Evolutionary conservation across 1,140 invertebrate genomes (phyloP), one percentile per base, ranked within the genome.

Genomic region (Scaptomyza hsui): DNA sequence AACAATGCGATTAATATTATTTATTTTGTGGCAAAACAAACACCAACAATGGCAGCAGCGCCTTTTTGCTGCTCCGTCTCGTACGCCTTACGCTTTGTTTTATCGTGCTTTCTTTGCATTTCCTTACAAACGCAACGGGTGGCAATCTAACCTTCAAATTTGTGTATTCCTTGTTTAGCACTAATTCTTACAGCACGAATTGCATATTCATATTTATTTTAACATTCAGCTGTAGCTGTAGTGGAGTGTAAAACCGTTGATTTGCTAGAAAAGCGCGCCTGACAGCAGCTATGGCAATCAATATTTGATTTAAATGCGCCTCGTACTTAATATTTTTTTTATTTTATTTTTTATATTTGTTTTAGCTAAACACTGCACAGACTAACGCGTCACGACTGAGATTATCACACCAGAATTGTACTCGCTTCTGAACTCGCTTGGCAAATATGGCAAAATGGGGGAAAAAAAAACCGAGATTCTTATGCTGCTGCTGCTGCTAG

Each of bases 111-210:
- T 59, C 64, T 72, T 68, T 41, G 60, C 48, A 49, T 60, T 55
- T 67, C 35, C 47, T 60, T 41, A 47, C 44, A 63, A 56, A 71
- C 60, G 39, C 68, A 71, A 71, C 68, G 61, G 52, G 52, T 57
- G 62, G 61, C 53, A 53, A 74, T 70, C 72, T 74, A 74, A 74
- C 72, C 72, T 74, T 70, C 67, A 74, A 70, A 64, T 37, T 65
- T 59, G 39, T 44, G 19, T 35, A 39, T 67, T 49, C 16, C 56
- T 75, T 72, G 59, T 68, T 72, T 64, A 69, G 53, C 64, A 77
- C 56, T 56, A 41, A 32, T 56, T 63, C 47, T 57, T 70, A 72
- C 60, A 56, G 49, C 53, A 74, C 42, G 9, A 47, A 65, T 60
- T 59, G 18, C 45, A 55, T 61, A 62, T 69, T 51, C 18, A 44